Evolutionary conservation across 1,140 invertebrate species (phyloP).

Genomic region (Helicoverpa zea): DNA sequence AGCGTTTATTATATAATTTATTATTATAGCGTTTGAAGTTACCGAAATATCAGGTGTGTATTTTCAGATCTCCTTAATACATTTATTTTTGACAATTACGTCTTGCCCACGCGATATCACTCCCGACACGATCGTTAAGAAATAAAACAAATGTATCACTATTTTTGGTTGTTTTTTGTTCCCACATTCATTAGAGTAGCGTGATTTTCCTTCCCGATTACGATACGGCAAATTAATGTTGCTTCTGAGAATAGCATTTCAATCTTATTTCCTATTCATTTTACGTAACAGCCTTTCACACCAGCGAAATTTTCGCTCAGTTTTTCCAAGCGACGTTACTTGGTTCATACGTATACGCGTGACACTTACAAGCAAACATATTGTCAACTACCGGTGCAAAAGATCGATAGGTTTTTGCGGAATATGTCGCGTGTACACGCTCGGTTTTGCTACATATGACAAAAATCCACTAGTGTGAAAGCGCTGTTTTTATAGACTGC

Average conservation of each 20-base stretch:
- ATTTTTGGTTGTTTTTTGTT: conserved; percentile 12
- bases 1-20: too few relatives aligned
- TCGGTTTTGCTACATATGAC: too few relatives aligned
- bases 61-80: conserved; percentile 1
- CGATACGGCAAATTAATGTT: conserved; percentile 12
- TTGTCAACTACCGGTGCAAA: too few relatives aligned
- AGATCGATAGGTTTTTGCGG: too few relatives aligned
- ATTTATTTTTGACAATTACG: conserved; percentile 15
- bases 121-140: background rate
- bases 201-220: conserved; percentile 15
- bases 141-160: conserved; percentile 24
- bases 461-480: too few relatives aligned
- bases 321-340: too few relatives aligned
- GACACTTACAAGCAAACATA: too few relatives aligned
- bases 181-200: conserved; percentile 1
- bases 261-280: background rate
- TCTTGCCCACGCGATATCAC: conserved; percentile 13
- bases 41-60: background rate
- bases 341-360: too few relatives aligned
- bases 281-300: background rate
- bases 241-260: background rate
- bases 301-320: too few relatives aligned
- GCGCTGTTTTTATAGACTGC: too few relatives aligned
- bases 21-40: too few relatives aligned
- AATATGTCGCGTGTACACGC: too few relatives aligned